phyloP scores from a whole-genome alignment of 2,113 vertebrate genomes.

The Thalassarche chlororhynchos region DNA sequence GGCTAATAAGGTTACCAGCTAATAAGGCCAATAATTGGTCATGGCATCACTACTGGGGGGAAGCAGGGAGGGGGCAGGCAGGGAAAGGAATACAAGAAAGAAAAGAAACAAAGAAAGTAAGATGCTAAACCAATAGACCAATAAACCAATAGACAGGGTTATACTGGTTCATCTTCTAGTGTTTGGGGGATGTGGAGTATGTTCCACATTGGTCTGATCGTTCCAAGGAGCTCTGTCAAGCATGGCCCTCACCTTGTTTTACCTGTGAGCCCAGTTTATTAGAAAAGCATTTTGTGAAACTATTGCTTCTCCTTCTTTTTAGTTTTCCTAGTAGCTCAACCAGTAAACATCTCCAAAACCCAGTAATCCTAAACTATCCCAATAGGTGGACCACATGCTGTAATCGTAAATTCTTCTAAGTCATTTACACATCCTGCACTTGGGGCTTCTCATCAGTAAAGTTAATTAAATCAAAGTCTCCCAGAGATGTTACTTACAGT shows the following conservation, averaged over 20 bases:
- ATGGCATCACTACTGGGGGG: background rate
- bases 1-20: background rate
- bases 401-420: background rate
- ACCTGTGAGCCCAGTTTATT: rapidly evolving
- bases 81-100: background rate
- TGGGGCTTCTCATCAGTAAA: background rate
- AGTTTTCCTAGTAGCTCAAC: background rate
- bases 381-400: background rate
- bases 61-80: background rate
- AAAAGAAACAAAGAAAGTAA: background rate
- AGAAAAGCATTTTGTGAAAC: background rate
- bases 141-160: background rate
- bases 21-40: background rate
- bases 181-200: background rate
- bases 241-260: background rate
- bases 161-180: background rate
- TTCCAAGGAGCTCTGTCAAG: background rate
- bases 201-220: background rate
- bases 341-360: background rate
- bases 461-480: background rate
- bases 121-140: background rate
- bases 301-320: background rate
- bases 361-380: background rate
- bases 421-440: background rate
- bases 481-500: background rate